Base-by-base conservation (phyloP, 2,888 invertebrate species). In the Exephanes ischioxanthus region DNA sequence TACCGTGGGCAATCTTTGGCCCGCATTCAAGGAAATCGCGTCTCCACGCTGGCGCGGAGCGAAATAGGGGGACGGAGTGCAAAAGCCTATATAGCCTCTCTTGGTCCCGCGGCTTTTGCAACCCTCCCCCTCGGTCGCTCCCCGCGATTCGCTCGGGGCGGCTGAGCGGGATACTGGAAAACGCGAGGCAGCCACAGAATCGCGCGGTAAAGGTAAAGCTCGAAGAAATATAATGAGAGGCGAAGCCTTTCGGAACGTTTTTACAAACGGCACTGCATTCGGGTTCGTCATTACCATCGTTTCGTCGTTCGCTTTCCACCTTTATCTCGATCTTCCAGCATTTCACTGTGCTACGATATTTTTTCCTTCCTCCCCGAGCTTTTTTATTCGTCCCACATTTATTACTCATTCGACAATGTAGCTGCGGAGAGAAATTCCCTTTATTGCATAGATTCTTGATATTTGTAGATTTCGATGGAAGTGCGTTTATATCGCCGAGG, bases 1-100 rank as follows among this genome's bases (percentile, higher is more conserved):
- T 91, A 90, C 89, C 89, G 88, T 89, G 77, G 88, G 90, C 91
- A 91, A 90, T 92, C 89, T 91, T 91, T 89, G 87, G 88, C 86
- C 85, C 84, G 89, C 85, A 87, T 90, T 89, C 91, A 91, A 89
- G 91, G 89, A 87, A 87, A 90, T 90, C 87, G 88, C 88, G 87
- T 51, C 78, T 83, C 63, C 66, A 58, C 61, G 41, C 41, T 45
- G 37, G 26, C 30, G 26, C 70, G 68, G 55, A 37, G 80, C 37
- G 22, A 73, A 80, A 77, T 80, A 55, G 66, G 73, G 73, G 71
- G 76, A 66, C 61, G 37, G 14, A 72, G 58, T 48, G 53, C 73
- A 19, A 70, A 68, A 45, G 63, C 63, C 30, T 48, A 63, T 11
- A 48, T 48, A 48, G 0, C 33, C 51, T 53, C 61, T 30, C 22